A percentile compares a stretch with the other conserved stretches of the same genome.
Conservation (phyloP, 2,888 invertebrate genomes). For the Subacronicta megacephala region DNA sequence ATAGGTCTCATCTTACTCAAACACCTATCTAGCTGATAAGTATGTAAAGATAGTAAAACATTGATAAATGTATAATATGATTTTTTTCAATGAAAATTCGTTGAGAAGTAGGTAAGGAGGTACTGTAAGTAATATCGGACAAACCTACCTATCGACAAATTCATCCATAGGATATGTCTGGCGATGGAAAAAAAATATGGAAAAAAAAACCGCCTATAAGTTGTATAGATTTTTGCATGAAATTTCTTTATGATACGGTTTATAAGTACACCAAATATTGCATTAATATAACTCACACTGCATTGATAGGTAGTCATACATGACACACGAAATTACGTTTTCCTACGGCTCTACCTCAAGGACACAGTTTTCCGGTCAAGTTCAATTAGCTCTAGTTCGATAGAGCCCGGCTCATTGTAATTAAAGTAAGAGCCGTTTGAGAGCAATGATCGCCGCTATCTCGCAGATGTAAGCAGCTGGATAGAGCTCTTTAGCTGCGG, state of each 20-base stretch:
- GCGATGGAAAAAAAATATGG: too few relatives aligned
- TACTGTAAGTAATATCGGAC: too few relatives aligned
- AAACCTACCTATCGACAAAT: too few relatives aligned
- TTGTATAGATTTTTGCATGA: too few relatives aligned
- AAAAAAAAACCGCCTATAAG: too few relatives aligned
- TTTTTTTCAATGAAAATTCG: background rate
- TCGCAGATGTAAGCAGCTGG: constrained; percentile 2
- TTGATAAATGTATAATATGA: background rate
- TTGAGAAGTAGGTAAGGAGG: too few relatives aligned
- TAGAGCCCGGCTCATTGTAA: constrained; percentile 10
- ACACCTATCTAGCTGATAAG: constrained; percentile 14
- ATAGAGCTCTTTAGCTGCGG: constrained; percentile 6
- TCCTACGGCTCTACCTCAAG: constrained; percentile 15
- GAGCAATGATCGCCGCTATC: constrained; percentile 7
- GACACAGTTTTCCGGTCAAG: constrained; percentile 37
- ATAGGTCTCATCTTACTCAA: background rate
- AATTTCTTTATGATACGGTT: too few relatives aligned
- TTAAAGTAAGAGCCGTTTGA: constrained; percentile 14
- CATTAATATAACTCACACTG: too few relatives aligned
- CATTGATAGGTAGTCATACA: too few relatives aligned
- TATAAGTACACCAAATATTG: too few relatives aligned
- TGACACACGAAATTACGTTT: background rate
- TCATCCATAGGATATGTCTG: too few relatives aligned
- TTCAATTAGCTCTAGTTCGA: constrained; percentile 20
- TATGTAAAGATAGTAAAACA: background rate